Base-by-base conservation (phyloP, 2,113 vertebrate species). In the Pelvicachromis taeniatus region DNA sequence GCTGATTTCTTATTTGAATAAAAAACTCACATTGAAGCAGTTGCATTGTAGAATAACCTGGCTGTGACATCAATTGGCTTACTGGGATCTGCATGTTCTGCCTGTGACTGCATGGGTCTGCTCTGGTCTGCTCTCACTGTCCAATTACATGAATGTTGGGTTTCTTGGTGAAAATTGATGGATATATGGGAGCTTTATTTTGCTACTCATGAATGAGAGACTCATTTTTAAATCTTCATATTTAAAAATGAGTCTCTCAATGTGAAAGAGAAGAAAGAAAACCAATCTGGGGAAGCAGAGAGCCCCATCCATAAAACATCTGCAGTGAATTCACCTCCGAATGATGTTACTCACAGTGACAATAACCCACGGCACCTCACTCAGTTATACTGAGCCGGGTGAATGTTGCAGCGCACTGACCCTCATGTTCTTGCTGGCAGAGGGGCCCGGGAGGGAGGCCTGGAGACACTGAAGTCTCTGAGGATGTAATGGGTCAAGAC, bases 311-410 rank as follows among this genome's bases (percentile, higher is more conserved):
- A 55, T 48, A 79, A 45, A 78, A 70, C 23, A 42, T 59, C 50
- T 78, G n/a, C 19, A 65, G 54, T 52, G 54, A 78, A 81, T 79
- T 59, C 61, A 56, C 31, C 81, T 81, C 65, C 50, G 33, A 82
- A 38, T 81, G 65, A 85, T 82, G 38, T 56, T 85, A 23, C 80
- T 86, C 55, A 31, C 78, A 38, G 54, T 83, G 87, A 83, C 81
- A 89, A 81, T 31, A 86, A 92, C 85, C 85, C n/a, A 68, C 70
- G 83, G 85, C 83, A n/a, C 68, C 80, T 84, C 40, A 75, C 73
- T 16, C 13, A 7, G 35, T 84, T 45, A 52, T 86, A 88, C 82
- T 88, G 82, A 86, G 88, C 80, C 17, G 13, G 78, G 80, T 48
- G 86, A 63, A 81, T 70, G 80, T 45, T 63, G 58, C 81, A 78